Conservation (phyloP, 2,797 vertebrate genomes). For the Carcharodon carcharias region DNA sequence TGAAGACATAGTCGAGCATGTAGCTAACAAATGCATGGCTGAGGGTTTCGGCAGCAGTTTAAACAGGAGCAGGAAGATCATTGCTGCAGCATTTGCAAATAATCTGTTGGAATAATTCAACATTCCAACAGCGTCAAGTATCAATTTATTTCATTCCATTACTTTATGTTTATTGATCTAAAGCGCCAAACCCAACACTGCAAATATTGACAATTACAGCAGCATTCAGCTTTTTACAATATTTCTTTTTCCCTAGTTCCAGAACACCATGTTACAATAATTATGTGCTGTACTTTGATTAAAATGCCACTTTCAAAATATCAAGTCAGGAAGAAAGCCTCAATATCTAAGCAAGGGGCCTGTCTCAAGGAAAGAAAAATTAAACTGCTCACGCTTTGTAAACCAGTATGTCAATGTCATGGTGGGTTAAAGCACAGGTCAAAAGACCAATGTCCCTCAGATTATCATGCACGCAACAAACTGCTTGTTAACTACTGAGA, state of each 20-base stretch:
- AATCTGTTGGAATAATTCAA: slow-evolving; percentile 3
- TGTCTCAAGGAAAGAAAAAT: not conserved
- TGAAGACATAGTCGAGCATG: not conserved
- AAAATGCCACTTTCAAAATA: not conserved
- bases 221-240: not conserved
- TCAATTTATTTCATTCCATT: not conserved
- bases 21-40: not conserved
- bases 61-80: not conserved
- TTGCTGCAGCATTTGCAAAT: not conserved
- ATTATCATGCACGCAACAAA: not conserved
- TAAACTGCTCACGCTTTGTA: not conserved
- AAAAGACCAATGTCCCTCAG: not conserved
- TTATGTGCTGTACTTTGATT: not conserved
- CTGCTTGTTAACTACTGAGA: slow-evolving; percentile 59
- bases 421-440: not conserved
- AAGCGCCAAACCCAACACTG: not conserved
- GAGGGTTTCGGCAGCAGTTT: not conserved
- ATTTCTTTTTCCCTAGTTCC: not conserved
- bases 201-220: not conserved
- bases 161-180: not conserved
- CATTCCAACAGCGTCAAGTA: not conserved
- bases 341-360: not conserved
- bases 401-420: not conserved
- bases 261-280: not conserved
- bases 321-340: not conserved